These are phyloP conservation scores for Peromyscus leucopus DNA, from an alignment of 2,113 vertebrate species.

Conservation along the genomic window DNA sequence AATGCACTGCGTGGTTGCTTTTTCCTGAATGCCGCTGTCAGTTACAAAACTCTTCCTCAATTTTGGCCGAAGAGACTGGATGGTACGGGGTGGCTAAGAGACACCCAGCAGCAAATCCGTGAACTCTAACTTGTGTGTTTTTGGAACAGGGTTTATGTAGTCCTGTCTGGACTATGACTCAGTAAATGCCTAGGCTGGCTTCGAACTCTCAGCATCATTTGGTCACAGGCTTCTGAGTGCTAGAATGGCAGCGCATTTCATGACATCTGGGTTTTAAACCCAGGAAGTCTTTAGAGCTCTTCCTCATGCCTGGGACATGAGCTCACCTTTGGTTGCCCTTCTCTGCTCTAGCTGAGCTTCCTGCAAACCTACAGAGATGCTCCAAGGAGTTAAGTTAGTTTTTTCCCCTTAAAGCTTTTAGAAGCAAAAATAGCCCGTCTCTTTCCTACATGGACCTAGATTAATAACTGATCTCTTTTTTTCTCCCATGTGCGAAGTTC, in stretches of 20 bases:
- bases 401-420: neutral
- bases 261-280: neutral
- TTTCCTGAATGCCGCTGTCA: constrained; percentile 18
- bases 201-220: neutral
- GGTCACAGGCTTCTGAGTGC: neutral
- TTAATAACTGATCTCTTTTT: constrained; percentile 55
- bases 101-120: constrained; percentile 1
- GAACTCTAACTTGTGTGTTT: neutral
- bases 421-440: constrained; percentile 72
- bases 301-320: neutral
- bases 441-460: constrained; percentile 49
- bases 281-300: neutral
- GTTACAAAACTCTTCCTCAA: constrained; percentile 11
- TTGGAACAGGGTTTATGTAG: neutral
- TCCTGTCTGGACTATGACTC: too few species aligned
- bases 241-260: too few species aligned
- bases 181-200: neutral
- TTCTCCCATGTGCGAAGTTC: constrained; percentile 53
- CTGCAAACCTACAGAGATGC: constrained; percentile 9
- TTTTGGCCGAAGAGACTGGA: constrained; percentile 33
- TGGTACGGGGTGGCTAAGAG: neutral
- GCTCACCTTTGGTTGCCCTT: neutral
- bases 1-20: constrained; percentile 42
- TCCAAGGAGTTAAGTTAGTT: constrained; percentile 37
- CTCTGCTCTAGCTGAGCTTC: neutral